Conservation (phyloP, 2,888 invertebrate genomes). For the Mantis religiosa region DNA sequence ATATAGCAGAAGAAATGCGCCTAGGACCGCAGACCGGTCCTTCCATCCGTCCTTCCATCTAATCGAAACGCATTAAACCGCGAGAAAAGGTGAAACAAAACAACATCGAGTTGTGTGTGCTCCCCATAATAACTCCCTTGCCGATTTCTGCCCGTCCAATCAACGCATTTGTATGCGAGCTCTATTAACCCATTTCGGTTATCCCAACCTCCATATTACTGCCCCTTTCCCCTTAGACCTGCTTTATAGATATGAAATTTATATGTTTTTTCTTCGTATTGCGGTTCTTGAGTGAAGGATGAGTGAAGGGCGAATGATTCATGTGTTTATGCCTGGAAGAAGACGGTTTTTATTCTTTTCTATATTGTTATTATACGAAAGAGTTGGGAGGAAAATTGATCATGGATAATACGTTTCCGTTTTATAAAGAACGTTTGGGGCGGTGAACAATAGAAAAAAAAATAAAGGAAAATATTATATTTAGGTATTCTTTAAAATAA, state of each 20-base stretch:
- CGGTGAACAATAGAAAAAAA: not conserved
- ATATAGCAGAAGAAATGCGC: slow-evolving; percentile 20
- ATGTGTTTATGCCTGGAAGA: slow-evolving; percentile 18
- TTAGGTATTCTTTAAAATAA: not conserved
- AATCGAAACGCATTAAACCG: slow-evolving; percentile 18
- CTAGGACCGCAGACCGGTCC: not conserved
- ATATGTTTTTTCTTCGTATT: not conserved
- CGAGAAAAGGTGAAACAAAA: not conserved
- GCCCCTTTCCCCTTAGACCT: not conserved
- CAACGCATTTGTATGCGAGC: slow-evolving; percentile 22
- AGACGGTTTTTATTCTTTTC: slow-evolving; percentile 3
- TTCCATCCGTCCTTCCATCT: not conserved
- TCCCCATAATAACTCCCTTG: not conserved
- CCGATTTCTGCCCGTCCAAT: not conserved
- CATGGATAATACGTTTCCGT: not conserved
- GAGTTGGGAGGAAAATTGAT: not conserved
- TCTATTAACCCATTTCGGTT: slow-evolving; percentile 9
- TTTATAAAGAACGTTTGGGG: not conserved
- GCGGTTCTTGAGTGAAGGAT: slow-evolving; percentile 13
- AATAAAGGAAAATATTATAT: not conserved
- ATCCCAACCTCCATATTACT: not conserved
- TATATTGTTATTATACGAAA: slow-evolving; percentile 22
- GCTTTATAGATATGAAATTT: slow-evolving; percentile 21
- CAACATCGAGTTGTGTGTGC: not conserved
- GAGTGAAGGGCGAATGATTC: slow-evolving; percentile 24